A percentile compares a stretch with the other conserved stretches of the same genome.
These are phyloP conservation scores for Oostethus manadensis DNA, from an alignment of 2,113 vertebrate genomes.

Conservation along the genomic window DNA sequence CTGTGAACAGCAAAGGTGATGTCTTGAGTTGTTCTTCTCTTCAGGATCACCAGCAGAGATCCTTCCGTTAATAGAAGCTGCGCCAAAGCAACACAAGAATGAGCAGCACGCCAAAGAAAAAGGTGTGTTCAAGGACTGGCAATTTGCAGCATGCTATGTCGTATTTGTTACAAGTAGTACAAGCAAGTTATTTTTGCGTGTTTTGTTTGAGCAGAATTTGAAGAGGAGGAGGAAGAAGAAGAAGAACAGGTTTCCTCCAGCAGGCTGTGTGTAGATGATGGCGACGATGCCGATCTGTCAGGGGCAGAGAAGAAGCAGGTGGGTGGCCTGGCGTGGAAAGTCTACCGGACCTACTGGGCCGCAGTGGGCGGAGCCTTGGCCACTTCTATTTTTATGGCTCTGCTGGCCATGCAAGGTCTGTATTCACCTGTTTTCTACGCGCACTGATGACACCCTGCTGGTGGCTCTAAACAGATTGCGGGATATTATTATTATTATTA, in stretches of 20 bases:
- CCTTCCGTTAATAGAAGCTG: slow-evolving; percentile 79
- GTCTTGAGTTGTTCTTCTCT: not conserved
- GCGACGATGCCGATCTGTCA: slow-evolving; percentile 12
- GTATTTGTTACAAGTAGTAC: too few relatives aligned
- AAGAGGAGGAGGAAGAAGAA: slow-evolving; percentile 29
- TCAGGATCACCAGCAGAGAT: slow-evolving; percentile 84
- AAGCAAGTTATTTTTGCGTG: not conserved
- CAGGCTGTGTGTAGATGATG: slow-evolving; percentile 29
- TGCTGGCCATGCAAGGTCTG: slow-evolving; percentile 93
- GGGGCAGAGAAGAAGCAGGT: slow-evolving; percentile 84
- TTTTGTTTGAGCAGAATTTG: slow-evolving; percentile 29
- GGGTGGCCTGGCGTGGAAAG: slow-evolving; percentile 81
- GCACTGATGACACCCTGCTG: not conserved
- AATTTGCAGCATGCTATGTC: too few relatives aligned
- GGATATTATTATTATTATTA: too few relatives aligned
- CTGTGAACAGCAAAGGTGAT: not conserved
- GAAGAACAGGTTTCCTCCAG: slow-evolving; percentile 31
- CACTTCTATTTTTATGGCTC: slow-evolving; percentile 73
- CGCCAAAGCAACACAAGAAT: slow-evolving; percentile 55
- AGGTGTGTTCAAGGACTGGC: slow-evolving; percentile 51
- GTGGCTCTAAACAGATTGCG: not conserved
- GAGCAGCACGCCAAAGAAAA: slow-evolving; percentile 49
- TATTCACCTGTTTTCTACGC: not conserved
- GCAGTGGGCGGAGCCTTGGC: slow-evolving; percentile 78
- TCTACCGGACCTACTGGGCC: slow-evolving; percentile 86